Percentiles rank a stretch among this genome's conserved stretches.
These are phyloP conservation scores for Synanthedon andrenaeformis DNA, from an alignment of 2,888 invertebrate species.

Conservation along the genomic window DNA sequence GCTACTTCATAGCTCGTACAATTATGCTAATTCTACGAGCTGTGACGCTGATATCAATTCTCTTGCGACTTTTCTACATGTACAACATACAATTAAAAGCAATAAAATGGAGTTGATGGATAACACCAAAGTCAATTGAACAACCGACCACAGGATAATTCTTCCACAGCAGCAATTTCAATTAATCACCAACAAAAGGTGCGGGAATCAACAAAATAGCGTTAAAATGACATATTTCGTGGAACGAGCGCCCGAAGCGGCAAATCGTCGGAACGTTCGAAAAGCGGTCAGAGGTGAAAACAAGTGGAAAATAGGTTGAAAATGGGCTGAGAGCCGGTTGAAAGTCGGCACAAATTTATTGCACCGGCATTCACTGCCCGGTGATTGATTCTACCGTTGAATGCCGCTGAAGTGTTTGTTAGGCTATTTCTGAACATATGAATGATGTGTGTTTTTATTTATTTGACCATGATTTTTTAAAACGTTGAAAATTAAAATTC, in stretches of 20 bases:
- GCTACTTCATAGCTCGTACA: too few species aligned
- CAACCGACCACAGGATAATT: too few species aligned
- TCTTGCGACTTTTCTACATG: too few species aligned
- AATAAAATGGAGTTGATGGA: too few species aligned
- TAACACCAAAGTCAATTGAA: too few species aligned
- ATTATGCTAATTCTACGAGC: too few species aligned
- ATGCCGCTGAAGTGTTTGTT: conserved; percentile 22
- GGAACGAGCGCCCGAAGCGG: conserved; percentile 1
- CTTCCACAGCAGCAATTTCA: not conserved
- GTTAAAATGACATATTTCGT: conserved; percentile 29
- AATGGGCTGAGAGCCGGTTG: conserved; percentile 10
- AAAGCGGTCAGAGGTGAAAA: conserved; percentile 45
- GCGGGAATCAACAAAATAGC: conserved; percentile 14
- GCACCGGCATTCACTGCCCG: conserved; percentile 22
- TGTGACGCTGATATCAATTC: too few species aligned
- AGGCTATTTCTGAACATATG: conserved; percentile 8
- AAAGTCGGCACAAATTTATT: conserved; percentile 38
- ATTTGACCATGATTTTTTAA: conserved; percentile 5
- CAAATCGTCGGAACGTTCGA: conserved; percentile 5
- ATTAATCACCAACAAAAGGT: conserved; percentile 3
- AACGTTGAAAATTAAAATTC: not conserved
- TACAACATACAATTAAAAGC: too few species aligned
- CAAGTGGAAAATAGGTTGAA: conserved; percentile 48
- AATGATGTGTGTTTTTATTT: conserved; percentile 12
- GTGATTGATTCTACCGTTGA: conserved; percentile 44